Base-by-base conservation (phyloP, 2,113 vertebrate genomes). In the Alces alces region DNA sequence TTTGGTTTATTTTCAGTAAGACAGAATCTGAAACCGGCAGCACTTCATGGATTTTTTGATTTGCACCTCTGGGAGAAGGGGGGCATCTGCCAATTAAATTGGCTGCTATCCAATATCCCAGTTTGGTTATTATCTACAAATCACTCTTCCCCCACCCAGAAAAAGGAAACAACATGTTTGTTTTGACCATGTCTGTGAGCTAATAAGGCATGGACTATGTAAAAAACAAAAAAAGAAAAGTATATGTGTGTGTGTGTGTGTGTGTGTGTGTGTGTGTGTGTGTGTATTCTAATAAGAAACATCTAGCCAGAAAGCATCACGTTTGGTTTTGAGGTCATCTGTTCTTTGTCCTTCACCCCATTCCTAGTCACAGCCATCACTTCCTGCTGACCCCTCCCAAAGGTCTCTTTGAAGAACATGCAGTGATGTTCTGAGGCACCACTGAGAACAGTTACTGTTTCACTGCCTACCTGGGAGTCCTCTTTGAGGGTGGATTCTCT, bases 21-120 rank as follows among this genome's bases (percentile, higher is more conserved):
- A 78, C 27, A 91, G 92, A 92, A 58, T 93, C 85, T 55, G 92
- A 96, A 90, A 89, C 16, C 80, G 52, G 92, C 76, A 93, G 90
- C 64, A 54, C 55, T 61, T 90, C 83, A 95, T 86, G 89, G 88
- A 86, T 94, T 98, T 96, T 97, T 90, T 95, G 96, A 97, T 98
- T 92, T 96, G 61, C 57, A 93, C 90, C 96, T 97, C 96, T 15
- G 85, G 15, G 85, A 82, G 52, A 43, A 43, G 39, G 21, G 54
- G 66, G 57, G 30, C 16, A 58, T 55, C 87, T 93, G 96, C 92
- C 88, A 96, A 88, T 64, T 54, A 92, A 90, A 92, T 47, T 15
- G 60, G 90, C 87, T 90, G 88, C 73, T 47, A 19, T 27, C 88
- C 83, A 97, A 30, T 52, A 50, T 25, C n/a, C 58, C 88, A 45